Conservation (phyloP, 2,888 invertebrate genomes). For the Trichopria drosophilae region DNA sequence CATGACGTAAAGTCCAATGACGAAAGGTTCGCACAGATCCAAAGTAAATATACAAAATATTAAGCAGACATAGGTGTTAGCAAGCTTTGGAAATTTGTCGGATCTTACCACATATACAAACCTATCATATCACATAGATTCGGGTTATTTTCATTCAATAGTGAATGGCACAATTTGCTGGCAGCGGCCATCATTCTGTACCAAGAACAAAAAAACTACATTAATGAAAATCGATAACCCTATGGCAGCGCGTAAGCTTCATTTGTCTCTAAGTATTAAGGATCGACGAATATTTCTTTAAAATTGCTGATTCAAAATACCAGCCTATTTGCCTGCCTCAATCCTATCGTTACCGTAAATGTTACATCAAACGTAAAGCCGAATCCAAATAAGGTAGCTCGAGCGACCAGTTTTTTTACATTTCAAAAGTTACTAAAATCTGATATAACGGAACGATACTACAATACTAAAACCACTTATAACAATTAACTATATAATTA, state of each 20-base stretch:
- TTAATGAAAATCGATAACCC: conserved; percentile 60
- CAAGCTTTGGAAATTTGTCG: conserved; percentile 68
- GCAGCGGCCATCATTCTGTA: conserved; percentile 62
- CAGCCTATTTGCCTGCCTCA: too few species aligned
- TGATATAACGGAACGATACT: too few species aligned
- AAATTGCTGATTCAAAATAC: too few species aligned
- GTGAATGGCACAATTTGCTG: conserved; percentile 66
- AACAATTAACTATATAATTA: too few species aligned
- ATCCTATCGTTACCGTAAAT: conserved; percentile 47
- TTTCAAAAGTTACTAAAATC: too few species aligned
- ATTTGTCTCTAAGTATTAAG: conserved; percentile 46
- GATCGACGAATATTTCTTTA: conserved; percentile 47
- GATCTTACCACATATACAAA: conserved; percentile 79
- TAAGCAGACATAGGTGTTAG: conserved; percentile 60
- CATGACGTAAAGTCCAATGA: conserved; percentile 3
- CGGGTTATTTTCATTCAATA: conserved; percentile 58
- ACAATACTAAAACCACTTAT: too few species aligned
- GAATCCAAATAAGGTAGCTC: conserved; percentile 55
- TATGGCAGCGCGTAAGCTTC: conserved; percentile 42
- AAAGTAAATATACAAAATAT: too few species aligned
- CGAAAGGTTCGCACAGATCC: too few species aligned
- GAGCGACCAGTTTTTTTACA: too few species aligned
- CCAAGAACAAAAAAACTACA: conserved; percentile 65
- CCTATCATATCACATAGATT: conserved; percentile 69
- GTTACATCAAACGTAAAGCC: conserved; percentile 46